These are phyloP conservation scores for Carettochelys insculpta DNA, from an alignment of 2,113 vertebrate species.

Conservation along the genomic window DNA sequence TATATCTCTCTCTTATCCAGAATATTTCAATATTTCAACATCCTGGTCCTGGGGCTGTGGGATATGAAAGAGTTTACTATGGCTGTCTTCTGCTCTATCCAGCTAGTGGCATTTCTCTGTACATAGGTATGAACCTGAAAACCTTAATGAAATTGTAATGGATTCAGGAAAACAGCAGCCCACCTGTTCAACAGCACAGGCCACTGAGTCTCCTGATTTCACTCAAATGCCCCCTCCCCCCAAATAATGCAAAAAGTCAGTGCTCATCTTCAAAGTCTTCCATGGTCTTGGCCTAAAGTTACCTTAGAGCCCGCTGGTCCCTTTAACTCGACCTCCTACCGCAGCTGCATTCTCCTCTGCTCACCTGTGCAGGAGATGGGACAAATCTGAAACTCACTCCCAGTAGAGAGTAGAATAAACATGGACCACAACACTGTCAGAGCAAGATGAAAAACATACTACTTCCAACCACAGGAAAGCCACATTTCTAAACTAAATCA, in stretches of 20 bases:
- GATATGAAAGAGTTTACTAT: too few relatives aligned
- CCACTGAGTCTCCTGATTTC: neutral
- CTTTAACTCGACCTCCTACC: neutral
- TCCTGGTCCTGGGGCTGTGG: too few relatives aligned
- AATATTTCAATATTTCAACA: too few relatives aligned
- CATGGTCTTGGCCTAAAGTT: neutral
- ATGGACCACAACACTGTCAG: neutral
- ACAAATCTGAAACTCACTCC: neutral
- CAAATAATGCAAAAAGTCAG: too few relatives aligned
- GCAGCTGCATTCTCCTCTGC: neutral
- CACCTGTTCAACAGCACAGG: neutral
- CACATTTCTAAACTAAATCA: neutral
- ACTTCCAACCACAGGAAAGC: neutral
- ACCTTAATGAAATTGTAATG: too few relatives aligned
- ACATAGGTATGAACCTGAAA: too few relatives aligned
- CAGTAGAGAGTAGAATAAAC: neutral
- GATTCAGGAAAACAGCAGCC: neutral
- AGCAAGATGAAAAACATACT: neutral
- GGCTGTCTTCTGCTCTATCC: neutral
- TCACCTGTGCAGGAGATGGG: neutral
- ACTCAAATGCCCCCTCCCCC: too few relatives aligned
- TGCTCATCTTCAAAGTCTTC: neutral
- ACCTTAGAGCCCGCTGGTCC: neutral
- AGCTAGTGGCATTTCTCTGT: neutral
- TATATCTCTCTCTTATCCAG: too few relatives aligned